Base-by-base conservation (phyloP, 2,888 invertebrate species). In the Stegophylla sp. region DNA sequence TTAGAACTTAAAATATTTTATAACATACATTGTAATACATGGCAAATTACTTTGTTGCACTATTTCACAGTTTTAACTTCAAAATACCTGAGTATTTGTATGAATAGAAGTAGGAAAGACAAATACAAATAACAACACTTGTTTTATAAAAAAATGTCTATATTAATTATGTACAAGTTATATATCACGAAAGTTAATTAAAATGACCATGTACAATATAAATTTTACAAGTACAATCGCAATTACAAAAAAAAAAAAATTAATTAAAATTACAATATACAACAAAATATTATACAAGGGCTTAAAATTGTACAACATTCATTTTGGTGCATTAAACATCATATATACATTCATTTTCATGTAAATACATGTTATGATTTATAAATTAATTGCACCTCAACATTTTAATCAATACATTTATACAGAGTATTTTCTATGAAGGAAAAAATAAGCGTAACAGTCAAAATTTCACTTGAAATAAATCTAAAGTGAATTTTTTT, bases 391-490 rank as follows among this genome's bases (percentile, higher is more conserved):
- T 71, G 79, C 79, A 79, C 79, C 69, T 69, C 41, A 79, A 71
- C 13, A 69, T 69, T 23, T 75, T 43, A 10, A 79, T 51, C 61
- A 79, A 61, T 71, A 71, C 56, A 67, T 77, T 79, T 79, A 79
- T 79, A 79, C 79, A 79, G 79, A 79, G 79, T 79, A 79, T 79
- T 71, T 61, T 79, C 79, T 79, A 79, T 79, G 61, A 79, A 79
- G 71, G 67, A 69, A 79, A 76, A 79, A 79, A 79, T 79, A 79
- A 79, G 79, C 69, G 61, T 79, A 79, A 69, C 61, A 79, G 79
- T 79, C 79, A 79, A 69, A 79, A 69, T 48, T 79, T 79, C 79
- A 79, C 69, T 71, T 61, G 41, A 79, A 79, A 61, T 10, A 63
- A 69, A 53, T 66, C 51, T 76, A 76, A 3, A 76, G 41, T 76